Conservation (phyloP, 2,113 vertebrate genomes). For the Anhinga rufa region DNA sequence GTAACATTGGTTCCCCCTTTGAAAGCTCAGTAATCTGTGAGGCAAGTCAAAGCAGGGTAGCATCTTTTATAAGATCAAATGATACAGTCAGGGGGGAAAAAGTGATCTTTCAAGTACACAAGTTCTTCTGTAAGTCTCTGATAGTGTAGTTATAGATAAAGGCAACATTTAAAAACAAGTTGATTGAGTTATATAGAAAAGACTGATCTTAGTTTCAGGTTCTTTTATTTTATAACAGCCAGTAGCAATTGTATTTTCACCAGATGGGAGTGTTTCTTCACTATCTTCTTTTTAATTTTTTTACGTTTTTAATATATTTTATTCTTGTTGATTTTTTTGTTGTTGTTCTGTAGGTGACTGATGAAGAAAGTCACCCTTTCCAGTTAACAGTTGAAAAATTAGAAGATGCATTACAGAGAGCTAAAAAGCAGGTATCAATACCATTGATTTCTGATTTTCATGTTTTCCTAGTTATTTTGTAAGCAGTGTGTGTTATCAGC, state of each 20-base stretch:
- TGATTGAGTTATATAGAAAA: not conserved
- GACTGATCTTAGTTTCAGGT: not conserved
- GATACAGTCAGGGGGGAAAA: not conserved
- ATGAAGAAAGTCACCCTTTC: constrained; percentile 4
- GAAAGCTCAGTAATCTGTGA: not conserved
- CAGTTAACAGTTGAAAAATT: constrained; percentile 29
- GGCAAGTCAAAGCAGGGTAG: not conserved
- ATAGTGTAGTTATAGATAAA: not conserved
- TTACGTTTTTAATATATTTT: not conserved
- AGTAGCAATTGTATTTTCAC: not conserved
- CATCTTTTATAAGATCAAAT: not conserved
- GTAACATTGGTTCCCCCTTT: not conserved
- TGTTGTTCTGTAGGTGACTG: not conserved
- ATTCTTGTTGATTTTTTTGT: not conserved
- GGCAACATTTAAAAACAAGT: not conserved
- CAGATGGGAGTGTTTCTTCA: not conserved
- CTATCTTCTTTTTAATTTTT: not conserved
- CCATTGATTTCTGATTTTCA: not conserved
- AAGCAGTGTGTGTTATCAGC: not conserved
- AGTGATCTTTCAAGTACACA: not conserved
- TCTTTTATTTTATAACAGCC: not conserved
- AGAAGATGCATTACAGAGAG: not conserved
- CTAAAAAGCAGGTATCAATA: not conserved
- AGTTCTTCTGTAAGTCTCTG: not conserved
- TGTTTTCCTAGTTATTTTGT: not conserved